Evolutionary conservation across 2,797 vertebrate genomes (phyloP), one percentile per base, ranked within the genome.

Genomic region (Enteromius viviparus): DNA sequence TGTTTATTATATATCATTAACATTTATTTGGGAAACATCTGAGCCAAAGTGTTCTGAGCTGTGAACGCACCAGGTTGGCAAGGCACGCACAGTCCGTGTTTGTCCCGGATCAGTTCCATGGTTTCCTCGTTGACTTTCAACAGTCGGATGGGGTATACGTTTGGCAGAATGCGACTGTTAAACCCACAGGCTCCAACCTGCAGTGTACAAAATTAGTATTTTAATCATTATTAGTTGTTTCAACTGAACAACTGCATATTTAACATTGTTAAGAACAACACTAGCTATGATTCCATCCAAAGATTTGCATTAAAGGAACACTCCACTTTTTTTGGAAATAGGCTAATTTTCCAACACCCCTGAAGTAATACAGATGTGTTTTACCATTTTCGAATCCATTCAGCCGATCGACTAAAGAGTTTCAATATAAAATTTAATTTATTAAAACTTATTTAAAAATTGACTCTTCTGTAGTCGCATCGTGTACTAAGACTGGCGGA

Each of bases 161-260:
- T 88, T 47, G 96, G 95, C 76, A 97, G 83, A 83, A 97, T 95
- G 74, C 95, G 94, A 60, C 96, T 97, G 91, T 90, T 96, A 89
- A 97, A 97, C 14, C 96, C 96, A 65, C 96, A 97, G 3, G 96
- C 93, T 0, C 96, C 96, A 0, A 97, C 95, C 96, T 97, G 84
- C 40, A 66, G 17, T 10, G 2, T 55, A 4, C 9, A 84, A 40
- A 64, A 40, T 0, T 26, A 14, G 45, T 76, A 45, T 32, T 14
- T 60, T 11, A 47, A 65, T 60, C 14, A 8, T 14, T 26, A 40
- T 40, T 9, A 80, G 7, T 23, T 3, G 45, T 26, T 53, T 47
- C n/a, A 69, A 21, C 11, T 32, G 40, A 42, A 42, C 51, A 77
- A 53, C 8, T n/a, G 2, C 2, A 17, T 2, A 10, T 49, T 21